Conservation (phyloP, 2,797 vertebrate genomes). For the Aphelocoma californica region DNA sequence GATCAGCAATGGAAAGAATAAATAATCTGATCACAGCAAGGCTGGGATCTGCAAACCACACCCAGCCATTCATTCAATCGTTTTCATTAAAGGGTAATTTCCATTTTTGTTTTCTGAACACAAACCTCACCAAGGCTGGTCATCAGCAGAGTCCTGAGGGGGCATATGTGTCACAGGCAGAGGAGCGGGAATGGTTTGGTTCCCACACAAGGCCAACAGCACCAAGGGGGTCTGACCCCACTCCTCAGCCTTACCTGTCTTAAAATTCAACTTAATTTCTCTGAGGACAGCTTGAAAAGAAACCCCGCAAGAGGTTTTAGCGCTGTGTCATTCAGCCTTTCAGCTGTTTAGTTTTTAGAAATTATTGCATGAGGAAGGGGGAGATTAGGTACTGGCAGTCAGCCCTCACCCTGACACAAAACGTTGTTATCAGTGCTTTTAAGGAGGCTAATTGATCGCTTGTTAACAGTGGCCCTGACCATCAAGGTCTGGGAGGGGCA, state of each 20-base stretch:
- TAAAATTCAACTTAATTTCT: neutral
- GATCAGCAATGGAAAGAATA: neutral
- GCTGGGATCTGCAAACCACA: neutral
- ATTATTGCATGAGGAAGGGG: neutral
- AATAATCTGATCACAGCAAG: neutral
- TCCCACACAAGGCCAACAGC: neutral
- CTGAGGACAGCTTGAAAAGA: neutral
- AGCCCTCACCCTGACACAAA: conserved; percentile 11
- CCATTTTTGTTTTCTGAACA: neutral
- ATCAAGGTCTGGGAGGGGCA: conserved; percentile 18
- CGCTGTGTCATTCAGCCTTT: neutral
- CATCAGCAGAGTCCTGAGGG: neutral
- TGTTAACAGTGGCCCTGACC: conserved; percentile 41
- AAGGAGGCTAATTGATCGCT: conserved; percentile 52
- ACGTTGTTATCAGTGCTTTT: conserved; percentile 53
- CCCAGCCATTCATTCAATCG: neutral
- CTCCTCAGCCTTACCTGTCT: neutral
- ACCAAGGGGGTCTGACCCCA: accelerated
- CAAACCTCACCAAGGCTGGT: neutral
- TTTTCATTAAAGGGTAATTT: neutral
- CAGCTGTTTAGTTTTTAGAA: conserved; percentile 14
- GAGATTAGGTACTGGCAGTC: conserved; percentile 15
- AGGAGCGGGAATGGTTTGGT: neutral
- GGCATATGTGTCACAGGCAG: accelerated
- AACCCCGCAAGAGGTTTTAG: neutral